Conservation (phyloP, 2,888 invertebrate species). For the Apodemia zela region DNA sequence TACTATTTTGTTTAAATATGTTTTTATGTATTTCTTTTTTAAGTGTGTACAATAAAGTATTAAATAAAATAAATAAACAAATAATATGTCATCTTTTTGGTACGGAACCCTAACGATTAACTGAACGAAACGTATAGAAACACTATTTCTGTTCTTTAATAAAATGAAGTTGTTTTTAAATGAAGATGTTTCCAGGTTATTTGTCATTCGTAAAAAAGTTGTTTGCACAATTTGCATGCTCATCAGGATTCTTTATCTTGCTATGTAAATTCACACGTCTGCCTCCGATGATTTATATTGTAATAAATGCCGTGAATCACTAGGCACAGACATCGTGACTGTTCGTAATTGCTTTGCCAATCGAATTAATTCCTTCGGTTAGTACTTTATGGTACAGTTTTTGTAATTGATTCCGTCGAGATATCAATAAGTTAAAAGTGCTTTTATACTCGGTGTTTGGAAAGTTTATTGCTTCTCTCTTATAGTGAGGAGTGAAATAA, state of each 20-base stretch:
- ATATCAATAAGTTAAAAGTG: slow-evolving; percentile 48
- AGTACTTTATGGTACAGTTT: slow-evolving; percentile 70
- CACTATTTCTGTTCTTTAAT: not conserved
- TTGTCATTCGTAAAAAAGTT: slow-evolving; percentile 13
- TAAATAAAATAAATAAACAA: too few species aligned
- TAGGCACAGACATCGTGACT: slow-evolving; percentile 60
- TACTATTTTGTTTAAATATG: too few species aligned
- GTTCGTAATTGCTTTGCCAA: slow-evolving; percentile 72
- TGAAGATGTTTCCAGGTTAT: not conserved
- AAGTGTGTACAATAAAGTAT: too few species aligned
- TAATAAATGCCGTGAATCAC: slow-evolving; percentile 67
- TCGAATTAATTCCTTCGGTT: slow-evolving; percentile 71
- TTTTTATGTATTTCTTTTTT: too few species aligned
- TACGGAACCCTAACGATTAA: too few species aligned
- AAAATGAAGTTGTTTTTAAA: not conserved
- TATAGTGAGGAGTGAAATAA: slow-evolving; percentile 8
- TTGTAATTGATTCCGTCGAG: slow-evolving; percentile 66
- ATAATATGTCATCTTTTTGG: too few species aligned
- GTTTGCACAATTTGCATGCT: slow-evolving; percentile 41
- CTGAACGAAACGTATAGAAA: not conserved
- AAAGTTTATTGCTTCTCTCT: slow-evolving; percentile 12
- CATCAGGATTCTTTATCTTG: slow-evolving; percentile 48
- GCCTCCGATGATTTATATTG: slow-evolving; percentile 56
- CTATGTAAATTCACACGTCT: slow-evolving; percentile 64
- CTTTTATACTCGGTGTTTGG: slow-evolving; percentile 12